Evolutionary conservation across 1,140 invertebrate species (phyloP), one percentile per base, ranked within the genome.

Genomic region (Saccostrea echinata): DNA sequence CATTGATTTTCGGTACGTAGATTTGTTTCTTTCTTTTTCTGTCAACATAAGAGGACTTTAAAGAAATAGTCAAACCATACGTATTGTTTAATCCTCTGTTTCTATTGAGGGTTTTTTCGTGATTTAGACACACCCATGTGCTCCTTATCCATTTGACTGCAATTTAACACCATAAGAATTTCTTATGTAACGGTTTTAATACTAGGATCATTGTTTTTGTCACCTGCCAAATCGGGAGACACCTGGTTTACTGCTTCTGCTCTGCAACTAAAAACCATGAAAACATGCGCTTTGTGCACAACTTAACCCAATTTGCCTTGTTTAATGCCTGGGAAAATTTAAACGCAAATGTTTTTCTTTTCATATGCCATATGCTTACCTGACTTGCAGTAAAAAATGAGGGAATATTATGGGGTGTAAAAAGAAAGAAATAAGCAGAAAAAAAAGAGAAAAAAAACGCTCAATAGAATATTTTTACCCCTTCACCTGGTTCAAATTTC

Each of bases 161-260:
- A 76, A 76, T 76, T 30, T 33, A 76, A 76, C 68, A 76, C 68
- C 68, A 27, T 76, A 76, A 76, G 68, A 76, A 76, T 76, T 76
- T 76, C 68, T 76, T 76, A 76, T 76, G 30, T 76, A 76, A 76
- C 30, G 68, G 68, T 76, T 76, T 76, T 30, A 76, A 76, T 76
- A 76, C 68, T 30, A 33, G 68, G 68, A 76, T 76, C 68, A 33
- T 76, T 76, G 68, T 76, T 76, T 30, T 76, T 76, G 68, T 76
- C 68, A 76, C 68, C 68, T 76, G 68, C 68, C 68, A 12, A 27
- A 30, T 30, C 30, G 8, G 16, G 9, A 76, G 30, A 76, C 68
- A 76, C 68, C 68, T 76, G 68, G 27, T 76, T 13, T 76, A 27
- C 27, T 76, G 30, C 68, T 33, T 33, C 13, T 30, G 30, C 68